Evolutionary conservation across 2,113 vertebrate genomes (phyloP).

Genomic region (Antechinus flavipes): DNA sequence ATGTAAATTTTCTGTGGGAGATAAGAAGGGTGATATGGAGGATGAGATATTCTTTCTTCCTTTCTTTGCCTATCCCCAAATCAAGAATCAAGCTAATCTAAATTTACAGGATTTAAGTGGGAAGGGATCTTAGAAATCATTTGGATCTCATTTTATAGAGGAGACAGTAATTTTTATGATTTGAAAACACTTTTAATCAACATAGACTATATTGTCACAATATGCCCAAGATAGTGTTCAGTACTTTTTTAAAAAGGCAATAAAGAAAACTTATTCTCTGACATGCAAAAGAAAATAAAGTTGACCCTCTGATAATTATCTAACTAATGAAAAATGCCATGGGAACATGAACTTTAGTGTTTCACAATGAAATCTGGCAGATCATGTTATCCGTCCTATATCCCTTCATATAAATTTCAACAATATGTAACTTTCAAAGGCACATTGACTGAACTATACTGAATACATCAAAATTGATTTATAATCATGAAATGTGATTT

Average conservation of each 20-base stretch:
- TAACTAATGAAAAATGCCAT: not conserved
- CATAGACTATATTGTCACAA: not conserved
- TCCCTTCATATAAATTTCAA: not conserved
- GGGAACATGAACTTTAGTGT: not conserved
- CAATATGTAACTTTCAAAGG: not conserved
- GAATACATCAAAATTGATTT: conserved; percentile 16
- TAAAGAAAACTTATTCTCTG: conserved; percentile 10
- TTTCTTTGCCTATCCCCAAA: not conserved
- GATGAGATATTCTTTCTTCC: not conserved
- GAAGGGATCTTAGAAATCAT: not conserved
- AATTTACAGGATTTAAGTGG: not conserved
- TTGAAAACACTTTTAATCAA: not conserved
- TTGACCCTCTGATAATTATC: not conserved
- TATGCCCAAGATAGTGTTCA: conserved; percentile 4
- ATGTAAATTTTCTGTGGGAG: conserved; percentile 6
- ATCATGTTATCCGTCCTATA: not conserved
- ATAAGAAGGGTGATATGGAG: not conserved
- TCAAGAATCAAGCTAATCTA: not conserved
- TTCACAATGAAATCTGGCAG: not conserved
- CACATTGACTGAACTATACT: not conserved
- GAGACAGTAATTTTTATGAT: conserved; percentile 8
- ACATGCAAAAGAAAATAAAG: not conserved
- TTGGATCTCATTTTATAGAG: not conserved
- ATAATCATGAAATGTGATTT: conserved; percentile 12
- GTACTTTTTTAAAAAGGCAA: not conserved